A percentile compares a stretch with the other conserved stretches of the same genome.
Evolutionary conservation across 53 echinoderm and acorn worm species (phyloP).

Genomic region (Mesocentrotus franciscanus): DNA sequence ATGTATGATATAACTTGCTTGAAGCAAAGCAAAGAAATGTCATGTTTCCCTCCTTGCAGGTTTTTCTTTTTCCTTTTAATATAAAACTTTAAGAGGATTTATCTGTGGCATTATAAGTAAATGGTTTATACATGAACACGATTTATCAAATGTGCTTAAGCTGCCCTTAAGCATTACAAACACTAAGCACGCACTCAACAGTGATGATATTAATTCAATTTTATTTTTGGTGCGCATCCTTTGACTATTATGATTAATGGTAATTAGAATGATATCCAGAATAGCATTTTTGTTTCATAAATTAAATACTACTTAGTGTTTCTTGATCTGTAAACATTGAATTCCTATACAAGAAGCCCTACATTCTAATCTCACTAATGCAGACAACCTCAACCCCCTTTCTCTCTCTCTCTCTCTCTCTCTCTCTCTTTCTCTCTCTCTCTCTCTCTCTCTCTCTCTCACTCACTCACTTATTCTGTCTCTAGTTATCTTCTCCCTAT

Average conservation of each 20-base stretch:
- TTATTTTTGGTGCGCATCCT: neutral
- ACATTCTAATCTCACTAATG: neutral
- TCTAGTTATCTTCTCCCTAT: neutral
- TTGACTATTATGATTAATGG: no score
- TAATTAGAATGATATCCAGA: neutral
- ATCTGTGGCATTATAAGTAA: neutral
- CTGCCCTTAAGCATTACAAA: neutral
- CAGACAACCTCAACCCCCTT: neutral
- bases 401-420: neutral
- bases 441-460: neutral
- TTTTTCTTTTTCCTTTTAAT: neutral
- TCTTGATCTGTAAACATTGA: neutral
- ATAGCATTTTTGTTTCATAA: neutral
- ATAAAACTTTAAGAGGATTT: neutral
- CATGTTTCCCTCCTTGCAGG: neutral
- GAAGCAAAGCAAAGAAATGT: no score
- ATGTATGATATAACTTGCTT: neutral
- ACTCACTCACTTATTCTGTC: no score
- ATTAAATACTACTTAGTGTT: neutral
- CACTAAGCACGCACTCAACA: neutral
- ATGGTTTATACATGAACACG: neutral
- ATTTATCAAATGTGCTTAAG: neutral
- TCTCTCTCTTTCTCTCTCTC: neutral
- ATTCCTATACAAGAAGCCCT: neutral
- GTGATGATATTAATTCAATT: no score